phyloP scores from a whole-genome alignment of 2,113 vertebrate species.

The Hippoglossus stenolepis region DNA sequence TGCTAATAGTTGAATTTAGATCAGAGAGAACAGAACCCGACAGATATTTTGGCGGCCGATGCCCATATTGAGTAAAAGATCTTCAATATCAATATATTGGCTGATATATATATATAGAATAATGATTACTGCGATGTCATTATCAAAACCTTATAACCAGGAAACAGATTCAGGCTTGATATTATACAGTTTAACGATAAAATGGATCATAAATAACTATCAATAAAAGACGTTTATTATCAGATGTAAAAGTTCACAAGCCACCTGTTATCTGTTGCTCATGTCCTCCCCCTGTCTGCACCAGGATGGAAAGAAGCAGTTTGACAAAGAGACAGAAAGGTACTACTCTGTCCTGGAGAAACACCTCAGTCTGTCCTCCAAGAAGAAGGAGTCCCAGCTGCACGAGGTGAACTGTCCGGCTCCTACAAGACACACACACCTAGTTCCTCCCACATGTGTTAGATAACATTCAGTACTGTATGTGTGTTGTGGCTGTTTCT shows the following conservation, averaged over 20 bases:
- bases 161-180: too few species aligned
- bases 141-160: too few species aligned
- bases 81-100: too few species aligned
- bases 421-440: not conserved
- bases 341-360: constrained; percentile 97
- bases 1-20: too few species aligned
- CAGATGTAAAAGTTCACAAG: not conserved
- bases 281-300: constrained; percentile 45
- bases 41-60: too few species aligned
- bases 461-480: not conserved
- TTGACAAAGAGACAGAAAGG: constrained; percentile 98
- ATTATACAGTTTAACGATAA: too few species aligned
- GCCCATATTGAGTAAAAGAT: too few species aligned
- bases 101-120: too few species aligned
- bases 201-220: too few species aligned
- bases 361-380: constrained; percentile 95
- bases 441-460: not conserved
- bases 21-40: too few species aligned
- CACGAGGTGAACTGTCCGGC: constrained; percentile 87
- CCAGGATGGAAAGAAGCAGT: constrained; percentile 98
- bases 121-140: too few species aligned
- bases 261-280: constrained; percentile 25
- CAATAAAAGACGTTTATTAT: too few species aligned
- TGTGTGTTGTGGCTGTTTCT: constrained; percentile 21
- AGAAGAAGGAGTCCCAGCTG: constrained; percentile 96